These are phyloP conservation scores for Drosophila testacea DNA, from an alignment of 2,888 invertebrate genomes.

Conservation along the genomic window DNA sequence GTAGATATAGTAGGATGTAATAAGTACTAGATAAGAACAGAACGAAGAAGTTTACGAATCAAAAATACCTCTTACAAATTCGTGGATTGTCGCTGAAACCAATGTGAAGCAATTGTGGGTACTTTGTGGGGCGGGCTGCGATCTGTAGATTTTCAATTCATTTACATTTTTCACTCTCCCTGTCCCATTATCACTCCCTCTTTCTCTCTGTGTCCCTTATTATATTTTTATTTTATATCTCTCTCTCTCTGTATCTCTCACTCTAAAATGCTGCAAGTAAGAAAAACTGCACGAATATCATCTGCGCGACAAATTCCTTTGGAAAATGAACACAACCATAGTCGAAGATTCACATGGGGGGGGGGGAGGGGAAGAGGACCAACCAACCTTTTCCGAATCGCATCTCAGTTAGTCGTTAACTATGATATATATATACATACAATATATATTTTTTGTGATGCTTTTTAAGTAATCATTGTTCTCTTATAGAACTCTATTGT, in stretches of 20 bases:
- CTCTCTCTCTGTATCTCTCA: background rate
- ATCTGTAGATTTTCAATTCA: conserved; percentile 17
- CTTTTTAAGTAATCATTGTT: background rate
- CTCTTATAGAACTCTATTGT: conserved; percentile 1
- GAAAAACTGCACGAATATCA: conserved; percentile 14
- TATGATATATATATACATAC: conserved; percentile 30
- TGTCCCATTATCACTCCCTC: conserved; percentile 8
- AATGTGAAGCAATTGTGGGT: conserved; percentile 73
- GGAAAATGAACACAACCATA: conserved; percentile 27
- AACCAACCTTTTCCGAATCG: conserved; percentile 54
- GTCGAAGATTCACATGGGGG: background rate
- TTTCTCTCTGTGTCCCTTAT: conserved; percentile 10
- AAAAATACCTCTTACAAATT: conserved; percentile 70
- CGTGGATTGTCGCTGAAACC: conserved; percentile 66
- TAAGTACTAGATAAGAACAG: background rate
- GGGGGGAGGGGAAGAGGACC: conserved; percentile 29
- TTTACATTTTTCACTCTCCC: conserved; percentile 26
- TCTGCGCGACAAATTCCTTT: conserved; percentile 4
- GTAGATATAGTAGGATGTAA: background rate
- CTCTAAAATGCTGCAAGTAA: conserved; percentile 42
- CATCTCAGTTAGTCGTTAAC: conserved; percentile 16
- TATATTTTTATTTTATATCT: conserved; percentile 3
- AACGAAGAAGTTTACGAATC: conserved; percentile 22
- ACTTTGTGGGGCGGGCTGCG: conserved; percentile 20
- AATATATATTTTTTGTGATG: conserved; percentile 30